Conservation (phyloP, 2,888 invertebrate species). For the Eumacrocentrus americanus region DNA sequence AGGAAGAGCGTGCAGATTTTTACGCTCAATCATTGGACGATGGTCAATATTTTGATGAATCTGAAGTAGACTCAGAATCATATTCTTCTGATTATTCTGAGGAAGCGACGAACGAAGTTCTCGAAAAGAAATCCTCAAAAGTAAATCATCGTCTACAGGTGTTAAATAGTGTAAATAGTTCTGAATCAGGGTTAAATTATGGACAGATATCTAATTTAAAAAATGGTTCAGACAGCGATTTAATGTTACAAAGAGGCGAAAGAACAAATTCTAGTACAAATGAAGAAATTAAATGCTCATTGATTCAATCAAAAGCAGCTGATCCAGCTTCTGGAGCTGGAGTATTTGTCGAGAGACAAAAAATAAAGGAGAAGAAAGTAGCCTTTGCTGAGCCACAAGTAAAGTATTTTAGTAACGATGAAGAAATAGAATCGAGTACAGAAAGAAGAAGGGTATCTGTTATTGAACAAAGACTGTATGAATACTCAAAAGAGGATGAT, state of each 20-base stretch:
- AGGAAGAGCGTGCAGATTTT: slow-evolving; percentile 42
- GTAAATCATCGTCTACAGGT: slow-evolving; percentile 33
- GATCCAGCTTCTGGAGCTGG: not conserved
- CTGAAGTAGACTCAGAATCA: slow-evolving; percentile 37
- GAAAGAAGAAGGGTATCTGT: slow-evolving; percentile 26
- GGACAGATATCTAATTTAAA: not conserved
- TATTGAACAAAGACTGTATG: slow-evolving; percentile 25
- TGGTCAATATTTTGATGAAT: slow-evolving; percentile 43
- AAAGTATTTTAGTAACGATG: slow-evolving; percentile 32
- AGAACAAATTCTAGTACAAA: slow-evolving; percentile 31
- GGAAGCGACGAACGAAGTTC: slow-evolving; percentile 32
- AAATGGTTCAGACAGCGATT: not conserved
- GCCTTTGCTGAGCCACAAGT: slow-evolving; percentile 35
- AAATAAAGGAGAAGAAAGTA: slow-evolving; percentile 30
- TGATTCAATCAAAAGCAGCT: slow-evolving; percentile 4
- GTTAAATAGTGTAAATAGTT: slow-evolving; percentile 31
- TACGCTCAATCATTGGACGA: slow-evolving; percentile 41
- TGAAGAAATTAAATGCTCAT: slow-evolving; percentile 16
- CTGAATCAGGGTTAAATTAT: slow-evolving; percentile 4
- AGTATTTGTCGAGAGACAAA: slow-evolving; percentile 24
- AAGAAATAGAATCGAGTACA: slow-evolving; percentile 23
- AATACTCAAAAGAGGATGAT: slow-evolving; percentile 29
- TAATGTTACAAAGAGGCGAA: not conserved
- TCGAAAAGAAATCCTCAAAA: slow-evolving; percentile 35
- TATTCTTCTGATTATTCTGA: slow-evolving; percentile 35